Evolutionary conservation across 2,797 vertebrate species (phyloP), one percentile per base, ranked within the genome.

Genomic region (Peromyscus nudipes): DNA sequence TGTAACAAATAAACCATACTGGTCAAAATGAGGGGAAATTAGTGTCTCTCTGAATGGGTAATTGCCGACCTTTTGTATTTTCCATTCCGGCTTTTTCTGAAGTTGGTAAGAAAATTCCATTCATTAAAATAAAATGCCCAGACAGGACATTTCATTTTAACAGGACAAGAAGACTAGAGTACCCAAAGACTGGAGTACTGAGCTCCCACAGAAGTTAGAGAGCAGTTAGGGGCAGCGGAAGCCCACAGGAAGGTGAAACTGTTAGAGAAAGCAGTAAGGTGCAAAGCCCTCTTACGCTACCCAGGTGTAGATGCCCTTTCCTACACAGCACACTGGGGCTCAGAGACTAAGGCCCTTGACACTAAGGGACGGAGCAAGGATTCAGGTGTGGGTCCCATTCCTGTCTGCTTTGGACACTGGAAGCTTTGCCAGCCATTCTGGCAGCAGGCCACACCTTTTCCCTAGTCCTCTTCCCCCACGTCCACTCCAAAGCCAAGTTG

Each of bases 11-110:
- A 31, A 27, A 64, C 12, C 21, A 34, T 12, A 37, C 17, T 77
- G 94, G 49, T 88, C 67, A 91, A 93, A 89, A 89, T 23, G 64
- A 71, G 34, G 83, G 23, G 40, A 64, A 87, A 81, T 86, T 29
- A 40, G 31, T n/a, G 7, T 76, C 37, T 92, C n/a, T 52, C 25
- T 57, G 55, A 67, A 94, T 17, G 37, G 10, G 31, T 73, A 16
- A 31, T 40, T 21, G 25, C 71, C 16, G 43, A 94, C 17, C 81
- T 12, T 37, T 89, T 27, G 17, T 69, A 64, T 62, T 87, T 93
- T 83, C 55, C 55, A 89, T 19, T 94, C 19, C 37, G 34, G 40
- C 46, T 69, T 85, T 94, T 67, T 60, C 43, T 57, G 34, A 83
- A 92, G 52, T 37, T 67, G 13, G 17, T 89, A 6, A 82, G 43